Conservation (phyloP, 2,113 vertebrate genomes). For the Gymnorhina tibicen region DNA sequence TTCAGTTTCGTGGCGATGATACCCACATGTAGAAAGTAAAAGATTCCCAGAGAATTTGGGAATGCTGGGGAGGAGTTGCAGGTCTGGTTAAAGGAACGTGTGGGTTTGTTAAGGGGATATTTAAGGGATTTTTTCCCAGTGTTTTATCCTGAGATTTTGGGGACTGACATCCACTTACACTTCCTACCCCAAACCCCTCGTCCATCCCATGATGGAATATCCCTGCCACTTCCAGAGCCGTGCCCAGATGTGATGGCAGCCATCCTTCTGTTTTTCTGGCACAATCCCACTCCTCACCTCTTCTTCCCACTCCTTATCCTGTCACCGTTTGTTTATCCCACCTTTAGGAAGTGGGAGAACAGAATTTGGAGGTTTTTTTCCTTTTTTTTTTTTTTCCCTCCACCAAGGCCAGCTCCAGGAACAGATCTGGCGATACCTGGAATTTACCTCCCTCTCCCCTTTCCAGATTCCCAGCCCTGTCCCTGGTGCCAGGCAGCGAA, state of each 20-base stretch:
- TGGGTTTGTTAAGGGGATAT: not conserved
- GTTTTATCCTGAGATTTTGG: not conserved
- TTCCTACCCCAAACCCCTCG: not conserved
- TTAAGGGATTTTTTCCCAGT: not conserved
- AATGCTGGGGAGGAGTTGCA: not conserved
- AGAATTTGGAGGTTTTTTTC: not conserved
- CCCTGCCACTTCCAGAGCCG: not conserved
- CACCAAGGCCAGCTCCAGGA: not conserved
- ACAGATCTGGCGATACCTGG: not conserved
- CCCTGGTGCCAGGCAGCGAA: not conserved
- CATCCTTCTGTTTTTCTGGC: not conserved
- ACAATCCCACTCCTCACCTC: not conserved
- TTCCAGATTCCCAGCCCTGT: not conserved
- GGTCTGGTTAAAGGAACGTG: fast-evolving
- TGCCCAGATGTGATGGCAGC: not conserved
- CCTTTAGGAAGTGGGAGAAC: not conserved
- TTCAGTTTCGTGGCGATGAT: fast-evolving
- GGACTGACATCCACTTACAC: not conserved
- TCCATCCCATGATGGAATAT: not conserved
- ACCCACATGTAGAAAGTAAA: fast-evolving
- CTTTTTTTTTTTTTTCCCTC: fast-evolving
- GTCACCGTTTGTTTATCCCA: not conserved
- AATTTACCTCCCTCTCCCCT: not conserved
- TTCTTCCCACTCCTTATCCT: not conserved
- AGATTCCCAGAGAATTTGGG: not conserved